Base-by-base conservation (phyloP, 1,140 invertebrate species). In the Oryctes rhinoceros region DNA sequence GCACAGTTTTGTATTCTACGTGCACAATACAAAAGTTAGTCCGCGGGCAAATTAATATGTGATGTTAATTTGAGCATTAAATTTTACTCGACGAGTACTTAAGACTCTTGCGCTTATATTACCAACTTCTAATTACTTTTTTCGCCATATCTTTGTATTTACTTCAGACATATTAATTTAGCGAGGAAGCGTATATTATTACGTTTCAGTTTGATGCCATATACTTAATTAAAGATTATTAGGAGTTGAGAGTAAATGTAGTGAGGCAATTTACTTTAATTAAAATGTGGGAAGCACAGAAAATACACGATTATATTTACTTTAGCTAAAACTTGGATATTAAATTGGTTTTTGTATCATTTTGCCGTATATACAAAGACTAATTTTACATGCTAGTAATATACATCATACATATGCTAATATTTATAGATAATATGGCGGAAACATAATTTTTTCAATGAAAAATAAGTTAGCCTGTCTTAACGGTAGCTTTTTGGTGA, bases 261-360 rank as follows among this genome's bases (percentile, higher is more conserved):
- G 1, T 15, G 15, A 30, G 65, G 65, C 5, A 24, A 24, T 15
- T 37, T 37, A 35, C 10, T 13, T 13, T 35, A 71, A 30, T 35
- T 71, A 71, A 3, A 71, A 71, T 11, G 65, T 30, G 65, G 65
- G 20, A 71, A 30, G 20, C 20, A 10, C 24, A 35, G 18, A 13
- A 71, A 71, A 71, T 24, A 71, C 65, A 30, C 37, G 7, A 71
- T 71, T 10, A 71, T 71, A 71, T 71, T 71, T 71, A 71, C 65
- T 71, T 71, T 37, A 13, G 65, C 35, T 71, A 30, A 71, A 71
- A 71, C 65, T 35, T 71, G 24, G 65, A 71, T 37, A 30, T 71
- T 71, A 71, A 35, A 71, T 37, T 13, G 3, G 20, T 71, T 24
- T 71, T 35, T 71, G 35, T 24, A 35, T 71, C 5, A 35, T 71